Evolutionary conservation across 2,113 vertebrate species (phyloP).

Genomic region (Psilopogon haemacephalus): DNA sequence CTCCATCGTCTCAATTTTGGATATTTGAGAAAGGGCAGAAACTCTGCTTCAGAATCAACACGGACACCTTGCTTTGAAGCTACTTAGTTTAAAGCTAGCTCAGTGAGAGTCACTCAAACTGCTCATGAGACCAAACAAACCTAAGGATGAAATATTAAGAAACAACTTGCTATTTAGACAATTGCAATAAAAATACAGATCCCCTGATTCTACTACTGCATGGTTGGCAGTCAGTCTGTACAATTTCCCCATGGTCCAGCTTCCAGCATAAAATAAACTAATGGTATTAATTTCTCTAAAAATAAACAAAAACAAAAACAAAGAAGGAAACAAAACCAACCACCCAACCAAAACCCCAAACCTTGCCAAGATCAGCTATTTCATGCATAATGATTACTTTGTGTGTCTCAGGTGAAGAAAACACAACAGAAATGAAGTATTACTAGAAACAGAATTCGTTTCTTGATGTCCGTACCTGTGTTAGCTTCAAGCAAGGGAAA

Average conservation of each 20-base stretch:
- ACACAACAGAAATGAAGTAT: not conserved
- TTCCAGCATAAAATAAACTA: not conserved
- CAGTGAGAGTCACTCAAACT: not conserved
- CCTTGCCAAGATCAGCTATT: not conserved
- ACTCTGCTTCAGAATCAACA: not conserved
- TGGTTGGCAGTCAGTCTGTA: not conserved
- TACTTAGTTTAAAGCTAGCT: not conserved
- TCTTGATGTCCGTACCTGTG: constrained; percentile 7
- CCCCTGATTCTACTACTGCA: not conserved
- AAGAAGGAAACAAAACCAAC: too few relatives aligned
- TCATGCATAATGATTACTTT: not conserved
- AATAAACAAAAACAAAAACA: not conserved
- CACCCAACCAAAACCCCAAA: too few relatives aligned
- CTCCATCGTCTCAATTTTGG: not conserved
- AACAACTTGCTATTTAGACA: not conserved
- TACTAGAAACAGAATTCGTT: not conserved
- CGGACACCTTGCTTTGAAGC: not conserved
- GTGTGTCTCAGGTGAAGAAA: not conserved
- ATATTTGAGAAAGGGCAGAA: not conserved
- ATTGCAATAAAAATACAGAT: not conserved
- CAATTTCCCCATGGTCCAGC: not conserved
- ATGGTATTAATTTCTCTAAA: not conserved
- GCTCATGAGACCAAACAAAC: not conserved
- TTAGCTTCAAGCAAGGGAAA: constrained; percentile 41
- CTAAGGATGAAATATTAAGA: not conserved